phyloP scores from a whole-genome alignment of 1,140 invertebrate genomes.

The Acromyrmex echinatior region DNA sequence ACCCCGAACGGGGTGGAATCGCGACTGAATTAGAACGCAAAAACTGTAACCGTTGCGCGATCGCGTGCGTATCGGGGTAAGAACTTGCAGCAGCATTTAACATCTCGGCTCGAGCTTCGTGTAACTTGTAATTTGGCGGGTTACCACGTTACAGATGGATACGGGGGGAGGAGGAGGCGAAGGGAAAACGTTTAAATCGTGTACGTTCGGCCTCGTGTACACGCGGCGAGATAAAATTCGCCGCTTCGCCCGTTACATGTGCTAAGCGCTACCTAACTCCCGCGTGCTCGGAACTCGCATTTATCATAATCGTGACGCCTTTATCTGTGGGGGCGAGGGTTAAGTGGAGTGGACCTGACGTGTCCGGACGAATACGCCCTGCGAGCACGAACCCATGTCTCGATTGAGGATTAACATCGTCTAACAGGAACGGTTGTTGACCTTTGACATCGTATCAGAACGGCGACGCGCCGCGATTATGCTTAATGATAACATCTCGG shows the following conservation, averaged over 20 bases:
- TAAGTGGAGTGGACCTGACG: conserved; percentile 53
- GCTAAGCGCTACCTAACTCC: neutral
- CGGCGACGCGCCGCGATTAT: neutral
- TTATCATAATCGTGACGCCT: conserved; percentile 52
- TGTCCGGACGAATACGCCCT: conserved; percentile 33
- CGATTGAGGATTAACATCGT: conserved; percentile 47
- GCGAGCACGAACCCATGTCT: conserved; percentile 52
- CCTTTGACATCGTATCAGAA: neutral
- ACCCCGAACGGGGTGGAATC: neutral
- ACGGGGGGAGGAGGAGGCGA: neutral
- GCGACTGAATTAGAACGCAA: conserved; percentile 20
- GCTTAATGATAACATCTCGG: neutral
- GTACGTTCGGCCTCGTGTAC: neutral
- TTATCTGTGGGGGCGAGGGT: conserved; percentile 18
- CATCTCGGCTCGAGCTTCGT: conserved; percentile 41
- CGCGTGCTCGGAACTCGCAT: conserved; percentile 20
- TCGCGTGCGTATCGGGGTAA: conserved; percentile 46
- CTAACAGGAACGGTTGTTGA: conserved; percentile 34
- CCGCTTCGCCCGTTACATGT: neutral
- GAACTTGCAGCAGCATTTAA: conserved; percentile 46
- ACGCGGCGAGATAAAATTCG: conserved; percentile 29
- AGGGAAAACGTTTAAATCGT: conserved; percentile 20
- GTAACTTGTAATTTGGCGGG: conserved; percentile 52
- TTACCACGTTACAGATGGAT: conserved; percentile 1
- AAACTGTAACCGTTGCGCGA: conserved; percentile 19